phyloP scores from a whole-genome alignment of 2,113 vertebrate species.

The Xenotilapia caudafasciata region DNA sequence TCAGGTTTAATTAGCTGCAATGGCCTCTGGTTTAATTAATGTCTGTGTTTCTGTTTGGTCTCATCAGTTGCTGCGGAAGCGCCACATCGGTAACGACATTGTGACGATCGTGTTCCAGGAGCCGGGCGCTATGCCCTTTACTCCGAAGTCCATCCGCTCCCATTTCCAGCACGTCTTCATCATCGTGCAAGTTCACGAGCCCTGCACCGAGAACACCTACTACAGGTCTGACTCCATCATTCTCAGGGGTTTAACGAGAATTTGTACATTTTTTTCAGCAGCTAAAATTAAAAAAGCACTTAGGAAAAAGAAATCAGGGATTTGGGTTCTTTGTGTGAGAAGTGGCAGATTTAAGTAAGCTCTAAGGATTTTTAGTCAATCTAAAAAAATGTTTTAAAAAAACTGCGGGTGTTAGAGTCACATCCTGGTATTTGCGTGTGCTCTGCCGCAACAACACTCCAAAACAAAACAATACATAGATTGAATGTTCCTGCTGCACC shows the following conservation, averaged over 20 bases:
- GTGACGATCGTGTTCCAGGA: conserved; percentile 93
- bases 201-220: conserved; percentile 76
- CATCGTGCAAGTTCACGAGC: conserved; percentile 77
- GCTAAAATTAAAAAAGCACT: not conserved
- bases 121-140: conserved; percentile 82
- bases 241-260: not conserved
- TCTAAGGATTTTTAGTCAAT: not conserved
- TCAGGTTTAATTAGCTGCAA: not conserved
- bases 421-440: not conserved
- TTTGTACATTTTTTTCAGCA: not conserved
- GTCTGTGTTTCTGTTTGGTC: not conserved
- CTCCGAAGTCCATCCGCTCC: conserved; percentile 83
- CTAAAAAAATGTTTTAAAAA: rapidly evolving
- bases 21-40: not conserved
- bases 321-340: not conserved
- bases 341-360: not conserved
- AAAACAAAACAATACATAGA: conserved; percentile 16
- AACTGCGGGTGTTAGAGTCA: not conserved
- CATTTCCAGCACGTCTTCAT: conserved; percentile 91
- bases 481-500: not conserved
- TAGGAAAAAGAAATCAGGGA: not conserved
- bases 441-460: not conserved
- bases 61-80: conserved; percentile 81
- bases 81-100: conserved; percentile 90
- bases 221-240: conserved; percentile 75